Conservation (phyloP, 2,113 vertebrate genomes). For the Centropristis striata region DNA sequence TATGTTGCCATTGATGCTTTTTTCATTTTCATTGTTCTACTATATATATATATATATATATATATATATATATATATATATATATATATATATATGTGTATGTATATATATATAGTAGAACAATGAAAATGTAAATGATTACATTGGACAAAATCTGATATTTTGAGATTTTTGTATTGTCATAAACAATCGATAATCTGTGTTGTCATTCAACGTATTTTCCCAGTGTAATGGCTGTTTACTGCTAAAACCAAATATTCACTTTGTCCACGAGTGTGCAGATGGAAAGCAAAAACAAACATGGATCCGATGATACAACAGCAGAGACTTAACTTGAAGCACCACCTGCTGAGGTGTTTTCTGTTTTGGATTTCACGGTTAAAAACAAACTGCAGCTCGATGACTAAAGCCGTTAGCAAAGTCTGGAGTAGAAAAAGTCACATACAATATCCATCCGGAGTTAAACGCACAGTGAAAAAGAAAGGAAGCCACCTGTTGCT, state of each 20-base stretch:
- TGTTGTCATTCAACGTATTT: conserved; percentile 34
- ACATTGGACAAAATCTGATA: not conserved
- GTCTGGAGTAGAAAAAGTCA: not conserved
- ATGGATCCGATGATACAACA: conserved; percentile 3
- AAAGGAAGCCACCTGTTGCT: conserved; percentile 21
- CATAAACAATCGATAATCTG: conserved; percentile 14
- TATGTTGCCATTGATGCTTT: too few relatives aligned
- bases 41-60: too few relatives aligned
- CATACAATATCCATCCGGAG: not conserved
- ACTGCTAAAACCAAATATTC: conserved; percentile 31
- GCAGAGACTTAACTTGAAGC: conserved; percentile 32
- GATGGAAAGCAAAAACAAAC: conserved; percentile 43
- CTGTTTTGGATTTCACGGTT: conserved; percentile 44
- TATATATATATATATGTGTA: too few relatives aligned
- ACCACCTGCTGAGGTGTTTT: conserved; percentile 51
- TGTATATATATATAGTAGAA: too few relatives aligned
- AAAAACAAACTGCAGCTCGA: conserved; percentile 32
- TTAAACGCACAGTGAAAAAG: not conserved
- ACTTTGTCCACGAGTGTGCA: conserved; percentile 14
- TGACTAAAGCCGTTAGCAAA: conserved; percentile 8
- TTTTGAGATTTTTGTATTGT: not conserved
- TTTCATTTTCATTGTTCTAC: too few relatives aligned
- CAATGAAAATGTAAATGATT: too few relatives aligned
- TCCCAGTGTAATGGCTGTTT: conserved; percentile 31
- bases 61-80: too few relatives aligned